Conservation (phyloP, 2,888 invertebrate genomes). For the Theristus sp. region DNA sequence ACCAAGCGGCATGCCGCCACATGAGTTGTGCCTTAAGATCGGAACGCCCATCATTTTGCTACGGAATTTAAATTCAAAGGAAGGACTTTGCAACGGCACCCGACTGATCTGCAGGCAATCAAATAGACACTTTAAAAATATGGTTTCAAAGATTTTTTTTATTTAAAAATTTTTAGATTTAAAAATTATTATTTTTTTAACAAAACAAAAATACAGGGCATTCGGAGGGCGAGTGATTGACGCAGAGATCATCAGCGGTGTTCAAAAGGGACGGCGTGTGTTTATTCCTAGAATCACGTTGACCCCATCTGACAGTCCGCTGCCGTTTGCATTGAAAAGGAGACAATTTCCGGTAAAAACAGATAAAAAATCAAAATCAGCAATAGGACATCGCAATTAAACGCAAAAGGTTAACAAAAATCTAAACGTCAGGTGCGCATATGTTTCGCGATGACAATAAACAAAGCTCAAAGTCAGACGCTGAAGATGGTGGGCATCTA, state of each 20-base stretch:
- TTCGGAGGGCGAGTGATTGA: background rate
- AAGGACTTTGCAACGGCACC: background rate
- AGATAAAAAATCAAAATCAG: too few species aligned
- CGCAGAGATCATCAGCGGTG: background rate
- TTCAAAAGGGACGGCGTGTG: background rate
- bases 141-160: too few species aligned
- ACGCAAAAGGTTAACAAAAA: too few species aligned
- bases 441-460: conserved; percentile 17
- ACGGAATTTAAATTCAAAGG: background rate
- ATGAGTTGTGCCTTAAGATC: background rate
- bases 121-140: too few species aligned
- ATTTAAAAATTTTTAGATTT: background rate
- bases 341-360: conserved; percentile 12
- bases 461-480: conserved; percentile 12
- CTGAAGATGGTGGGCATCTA: conserved; percentile 10
- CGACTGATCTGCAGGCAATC: background rate
- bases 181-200: background rate
- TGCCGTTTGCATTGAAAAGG: background rate
- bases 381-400: too few species aligned
- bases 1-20: background rate
- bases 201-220: too few species aligned
- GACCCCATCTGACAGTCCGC: background rate
- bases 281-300: background rate
- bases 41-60: background rate
- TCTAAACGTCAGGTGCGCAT: conserved; percentile 18